phyloP scores from a whole-genome alignment of 2,797 vertebrate species.

The Miopithecus talapoin region DNA sequence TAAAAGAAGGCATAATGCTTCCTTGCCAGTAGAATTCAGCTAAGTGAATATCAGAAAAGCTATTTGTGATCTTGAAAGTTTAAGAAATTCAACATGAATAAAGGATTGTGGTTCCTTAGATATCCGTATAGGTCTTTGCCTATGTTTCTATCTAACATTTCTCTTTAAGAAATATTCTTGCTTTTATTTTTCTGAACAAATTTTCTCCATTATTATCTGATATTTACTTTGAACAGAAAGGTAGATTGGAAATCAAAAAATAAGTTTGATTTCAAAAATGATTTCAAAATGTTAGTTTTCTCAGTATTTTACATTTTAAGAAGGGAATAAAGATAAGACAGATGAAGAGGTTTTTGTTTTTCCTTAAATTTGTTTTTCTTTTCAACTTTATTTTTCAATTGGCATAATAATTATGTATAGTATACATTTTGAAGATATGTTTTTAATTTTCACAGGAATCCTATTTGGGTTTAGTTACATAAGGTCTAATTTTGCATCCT shows the following conservation, averaged over 20 bases:
- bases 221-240: not conserved
- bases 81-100: not conserved
- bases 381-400: not conserved
- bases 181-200: not conserved
- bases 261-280: not conserved
- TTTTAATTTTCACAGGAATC: slow-evolving; percentile 24
- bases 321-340: not conserved
- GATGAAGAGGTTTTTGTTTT: not conserved
- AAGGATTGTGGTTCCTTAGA: not conserved
- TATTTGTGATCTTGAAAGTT: not conserved
- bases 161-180: not conserved
- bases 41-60: not conserved
- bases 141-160: not conserved
- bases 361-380: not conserved
- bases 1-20: not conserved
- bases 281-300: not conserved
- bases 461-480: not conserved
- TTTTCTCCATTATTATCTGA: not conserved
- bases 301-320: not conserved
- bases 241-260: slow-evolving; percentile 2
- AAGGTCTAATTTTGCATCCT: not conserved
- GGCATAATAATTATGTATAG: not conserved
- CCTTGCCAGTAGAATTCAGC: not conserved
- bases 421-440: not conserved
- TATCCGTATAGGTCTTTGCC: not conserved